Evolutionary conservation across 2,797 vertebrate species (phyloP).

Genomic region (Ispidina lecontei): DNA sequence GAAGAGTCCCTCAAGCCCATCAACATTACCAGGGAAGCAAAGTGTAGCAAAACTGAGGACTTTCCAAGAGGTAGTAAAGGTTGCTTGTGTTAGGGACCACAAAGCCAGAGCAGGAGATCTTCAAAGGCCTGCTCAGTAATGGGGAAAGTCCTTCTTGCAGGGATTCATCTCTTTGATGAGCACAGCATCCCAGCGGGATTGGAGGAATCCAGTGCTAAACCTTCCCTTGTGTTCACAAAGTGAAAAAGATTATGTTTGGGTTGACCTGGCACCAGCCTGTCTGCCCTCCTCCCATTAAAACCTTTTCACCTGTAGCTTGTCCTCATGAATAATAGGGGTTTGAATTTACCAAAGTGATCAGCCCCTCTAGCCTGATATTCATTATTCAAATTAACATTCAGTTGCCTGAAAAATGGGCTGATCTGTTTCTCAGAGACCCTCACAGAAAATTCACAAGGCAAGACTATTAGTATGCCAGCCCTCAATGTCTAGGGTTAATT

Average conservation of each 20-base stretch:
- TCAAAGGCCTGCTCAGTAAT: neutral
- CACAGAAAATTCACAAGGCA: constrained; percentile 75
- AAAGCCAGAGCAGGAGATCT: neutral
- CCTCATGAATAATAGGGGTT: constrained; percentile 72
- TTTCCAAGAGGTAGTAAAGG: neutral
- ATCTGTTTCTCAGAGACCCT: constrained; percentile 81
- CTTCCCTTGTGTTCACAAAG: neutral
- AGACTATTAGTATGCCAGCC: constrained; percentile 82
- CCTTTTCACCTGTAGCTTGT: constrained; percentile 47
- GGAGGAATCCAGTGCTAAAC: neutral
- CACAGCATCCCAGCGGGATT: neutral
- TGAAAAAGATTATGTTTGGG: neutral
- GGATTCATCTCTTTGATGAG: neutral
- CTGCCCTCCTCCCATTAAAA: constrained; percentile 29
- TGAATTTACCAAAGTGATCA: constrained; percentile 81
- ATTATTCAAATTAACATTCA: constrained; percentile 88
- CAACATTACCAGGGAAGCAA: neutral
- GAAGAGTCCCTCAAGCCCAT: too few species aligned
- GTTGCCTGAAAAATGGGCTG: constrained; percentile 85
- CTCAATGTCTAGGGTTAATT: constrained; percentile 77
- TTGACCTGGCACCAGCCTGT: neutral
- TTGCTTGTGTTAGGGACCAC: neutral
- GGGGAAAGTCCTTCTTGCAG: accelerated
- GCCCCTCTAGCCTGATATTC: constrained; percentile 79
- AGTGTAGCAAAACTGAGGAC: neutral